Evolutionary conservation across 2,888 invertebrate species (phyloP).

Genomic region (Eledona agricola): DNA sequence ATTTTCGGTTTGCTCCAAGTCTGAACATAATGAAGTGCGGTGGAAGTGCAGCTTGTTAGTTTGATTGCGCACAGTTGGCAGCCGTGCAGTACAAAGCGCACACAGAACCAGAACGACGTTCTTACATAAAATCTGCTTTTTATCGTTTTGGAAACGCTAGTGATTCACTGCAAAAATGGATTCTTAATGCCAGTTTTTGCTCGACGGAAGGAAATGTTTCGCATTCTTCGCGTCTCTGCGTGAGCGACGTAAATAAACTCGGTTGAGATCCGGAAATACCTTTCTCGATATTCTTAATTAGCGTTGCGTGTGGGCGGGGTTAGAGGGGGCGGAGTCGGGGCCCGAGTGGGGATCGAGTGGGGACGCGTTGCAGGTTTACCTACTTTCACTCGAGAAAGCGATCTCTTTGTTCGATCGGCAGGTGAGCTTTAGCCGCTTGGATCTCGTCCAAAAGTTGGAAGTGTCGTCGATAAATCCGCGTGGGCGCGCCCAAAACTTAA

Average conservation of each 20-base stretch:
- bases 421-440: conserved; percentile 4
- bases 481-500: conserved; percentile 18
- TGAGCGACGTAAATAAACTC: too few relatives aligned
- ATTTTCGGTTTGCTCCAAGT: conserved; percentile 13
- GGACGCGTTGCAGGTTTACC: background rate
- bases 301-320: background rate
- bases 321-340: background rate
- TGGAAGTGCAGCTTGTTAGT: conserved; percentile 30
- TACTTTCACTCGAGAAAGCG: background rate
- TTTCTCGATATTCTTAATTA: too few relatives aligned
- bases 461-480: conserved; percentile 16
- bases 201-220: too few relatives aligned
- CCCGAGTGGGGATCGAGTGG: background rate
- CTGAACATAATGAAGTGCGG: conserved; percentile 27
- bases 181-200: too few relatives aligned
- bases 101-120: conserved; percentile 1
- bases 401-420: conserved; percentile 4
- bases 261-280: too few relatives aligned
- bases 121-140: conserved; percentile 1
- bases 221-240: too few relatives aligned
- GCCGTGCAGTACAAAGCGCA: conserved; percentile 12
- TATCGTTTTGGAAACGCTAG: background rate
- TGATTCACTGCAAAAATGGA: too few relatives aligned
- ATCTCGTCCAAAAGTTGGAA: conserved; percentile 12
- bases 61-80: conserved; percentile 34